Percentiles rank a stretch among this genome's conserved stretches.
Conservation (phyloP, 23 tunicate genomes). For the Oikopleura dioica region DNA sequence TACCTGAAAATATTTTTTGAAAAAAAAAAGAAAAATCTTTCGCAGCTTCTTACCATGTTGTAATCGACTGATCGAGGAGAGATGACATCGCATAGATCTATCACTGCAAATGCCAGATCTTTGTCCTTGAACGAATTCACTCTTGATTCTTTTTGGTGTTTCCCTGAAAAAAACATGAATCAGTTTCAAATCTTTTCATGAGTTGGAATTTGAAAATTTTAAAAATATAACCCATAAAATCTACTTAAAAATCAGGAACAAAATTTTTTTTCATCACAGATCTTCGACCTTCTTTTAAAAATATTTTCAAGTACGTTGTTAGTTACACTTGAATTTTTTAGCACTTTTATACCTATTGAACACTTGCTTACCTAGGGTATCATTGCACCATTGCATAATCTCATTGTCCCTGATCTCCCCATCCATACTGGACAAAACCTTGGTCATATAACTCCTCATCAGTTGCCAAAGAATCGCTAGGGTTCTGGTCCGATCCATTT, state of each 20-base stretch:
- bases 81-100: constrained; percentile 63
- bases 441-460: constrained; percentile 49
- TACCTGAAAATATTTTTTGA: too few species aligned
- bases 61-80: constrained; percentile 49
- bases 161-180: too few species aligned
- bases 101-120: constrained; percentile 22
- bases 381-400: constrained; percentile 7
- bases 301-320: too few species aligned
- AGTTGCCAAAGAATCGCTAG: constrained; percentile 74
- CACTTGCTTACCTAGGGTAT: not conserved
- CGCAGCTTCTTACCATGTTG: constrained; percentile 22
- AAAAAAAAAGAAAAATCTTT: too few species aligned
- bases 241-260: too few species aligned
- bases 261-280: too few species aligned
- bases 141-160: not conserved
- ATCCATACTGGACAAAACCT: not conserved
- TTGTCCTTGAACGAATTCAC: not conserved
- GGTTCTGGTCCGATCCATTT: constrained; percentile 26
- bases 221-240: too few species aligned
- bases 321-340: too few species aligned
- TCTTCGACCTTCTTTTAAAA: too few species aligned
- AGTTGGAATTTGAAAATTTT: too few species aligned
- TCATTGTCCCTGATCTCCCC: constrained; percentile 1
- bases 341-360: too few species aligned
- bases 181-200: too few species aligned